phyloP scores from a whole-genome alignment of 2,113 vertebrate genomes.

The Ginglymostoma cirratum region DNA sequence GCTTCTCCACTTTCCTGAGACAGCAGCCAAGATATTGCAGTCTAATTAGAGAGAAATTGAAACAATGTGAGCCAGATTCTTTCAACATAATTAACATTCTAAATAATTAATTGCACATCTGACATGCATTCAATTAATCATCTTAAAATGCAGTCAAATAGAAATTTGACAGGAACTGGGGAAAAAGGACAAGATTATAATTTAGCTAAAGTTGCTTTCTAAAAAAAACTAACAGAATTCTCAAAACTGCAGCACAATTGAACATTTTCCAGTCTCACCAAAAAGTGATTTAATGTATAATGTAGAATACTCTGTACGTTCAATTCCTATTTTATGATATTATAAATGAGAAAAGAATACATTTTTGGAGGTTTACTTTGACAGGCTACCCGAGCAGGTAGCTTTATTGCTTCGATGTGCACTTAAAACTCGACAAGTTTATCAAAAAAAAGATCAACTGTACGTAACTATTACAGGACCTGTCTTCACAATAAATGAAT shows the following conservation, averaged over 20 bases:
- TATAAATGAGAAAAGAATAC: not conserved
- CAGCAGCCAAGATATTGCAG: constrained; percentile 26
- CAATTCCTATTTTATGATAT: not conserved
- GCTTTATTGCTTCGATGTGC: not conserved
- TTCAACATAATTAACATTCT: not conserved
- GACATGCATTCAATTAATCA: no score
- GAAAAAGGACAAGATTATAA: not conserved
- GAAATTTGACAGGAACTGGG: not conserved
- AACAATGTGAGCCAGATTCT: not conserved
- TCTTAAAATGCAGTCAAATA: not conserved
- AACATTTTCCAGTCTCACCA: not conserved
- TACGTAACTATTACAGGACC: not conserved
- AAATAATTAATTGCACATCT: not conserved
- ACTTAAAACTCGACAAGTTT: not conserved
- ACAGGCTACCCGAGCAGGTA: not conserved
- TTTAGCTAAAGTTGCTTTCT: not conserved
- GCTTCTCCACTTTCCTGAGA: constrained; percentile 33
- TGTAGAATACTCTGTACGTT: not conserved
- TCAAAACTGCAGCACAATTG: not conserved
- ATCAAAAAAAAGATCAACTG: not conserved
- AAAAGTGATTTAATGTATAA: not conserved
- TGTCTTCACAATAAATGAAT: not conserved
- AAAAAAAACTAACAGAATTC: not conserved
- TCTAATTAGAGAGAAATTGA: not conserved
- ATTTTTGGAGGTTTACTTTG: not conserved